Percentiles rank a stretch among this genome's conserved stretches.
phyloP scores from a whole-genome alignment of 2,113 vertebrate genomes.

The Corythornis cristatus region DNA sequence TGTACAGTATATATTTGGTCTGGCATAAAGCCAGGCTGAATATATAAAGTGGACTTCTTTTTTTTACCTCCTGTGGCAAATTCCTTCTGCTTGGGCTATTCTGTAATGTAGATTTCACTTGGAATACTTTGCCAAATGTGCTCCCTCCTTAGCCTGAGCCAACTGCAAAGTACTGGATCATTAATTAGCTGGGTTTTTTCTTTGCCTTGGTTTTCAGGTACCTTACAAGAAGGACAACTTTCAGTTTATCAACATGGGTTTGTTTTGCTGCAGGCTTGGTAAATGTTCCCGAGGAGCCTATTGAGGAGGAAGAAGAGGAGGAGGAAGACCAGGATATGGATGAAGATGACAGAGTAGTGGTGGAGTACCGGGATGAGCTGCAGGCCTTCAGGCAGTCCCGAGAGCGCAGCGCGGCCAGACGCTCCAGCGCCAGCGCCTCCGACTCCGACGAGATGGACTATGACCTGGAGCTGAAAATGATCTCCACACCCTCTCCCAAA shows the following conservation, averaged over 20 bases:
- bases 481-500: slow-evolving; percentile 95
- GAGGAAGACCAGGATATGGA: slow-evolving; percentile 94
- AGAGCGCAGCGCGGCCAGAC: slow-evolving; percentile 45
- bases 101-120: background rate
- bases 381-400: slow-evolving; percentile 73
- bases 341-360: slow-evolving; percentile 90
- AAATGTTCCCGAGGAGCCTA: slow-evolving; percentile 90
- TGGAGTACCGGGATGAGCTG: slow-evolving; percentile 88
- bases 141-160: background rate
- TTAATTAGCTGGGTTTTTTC: background rate
- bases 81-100: background rate
- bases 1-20: background rate
- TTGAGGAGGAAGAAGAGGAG: slow-evolving; percentile 90
- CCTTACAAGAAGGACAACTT: background rate
- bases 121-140: background rate
- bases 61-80: background rate
- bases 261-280: slow-evolving; percentile 81
- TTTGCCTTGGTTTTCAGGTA: background rate
- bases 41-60: background rate
- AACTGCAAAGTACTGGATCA: background rate
- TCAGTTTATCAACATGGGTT: background rate
- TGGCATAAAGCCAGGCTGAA: background rate
- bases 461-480: slow-evolving; percentile 98
- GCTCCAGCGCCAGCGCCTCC: slow-evolving; percentile 80
- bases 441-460: slow-evolving; percentile 99